Evolutionary conservation across 2,888 invertebrate genomes (phyloP).

Genomic region (Anthrax anthrax): DNA sequence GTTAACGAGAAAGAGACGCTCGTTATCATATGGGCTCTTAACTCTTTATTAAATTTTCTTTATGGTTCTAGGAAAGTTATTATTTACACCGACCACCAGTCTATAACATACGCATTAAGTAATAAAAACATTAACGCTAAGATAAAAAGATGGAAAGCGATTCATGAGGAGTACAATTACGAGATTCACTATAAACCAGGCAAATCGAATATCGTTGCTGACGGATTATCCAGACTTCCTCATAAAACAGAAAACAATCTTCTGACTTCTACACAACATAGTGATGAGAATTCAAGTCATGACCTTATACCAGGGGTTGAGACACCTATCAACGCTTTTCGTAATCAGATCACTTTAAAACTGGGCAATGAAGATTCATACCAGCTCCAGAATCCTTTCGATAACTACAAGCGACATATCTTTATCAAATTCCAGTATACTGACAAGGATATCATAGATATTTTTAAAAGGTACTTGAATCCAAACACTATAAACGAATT

Average conservation of each 20-base stretch:
- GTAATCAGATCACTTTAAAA: neutral
- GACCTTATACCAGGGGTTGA: neutral
- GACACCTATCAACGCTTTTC: neutral
- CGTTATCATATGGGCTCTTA: constrained; percentile 1
- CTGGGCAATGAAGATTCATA: neutral
- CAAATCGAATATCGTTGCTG: constrained; percentile 4
- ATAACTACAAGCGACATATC: too few species aligned
- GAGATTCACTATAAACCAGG: constrained; percentile 4
- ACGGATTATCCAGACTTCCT: constrained; percentile 5
- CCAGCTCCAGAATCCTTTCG: too few species aligned
- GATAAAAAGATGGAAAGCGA: constrained; percentile 5
- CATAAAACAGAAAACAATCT: neutral
- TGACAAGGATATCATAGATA: too few species aligned
- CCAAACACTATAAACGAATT: too few species aligned
- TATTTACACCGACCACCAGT: constrained; percentile 1
- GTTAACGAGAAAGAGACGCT: constrained; percentile 1
- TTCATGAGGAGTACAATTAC: constrained; percentile 3
- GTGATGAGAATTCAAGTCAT: neutral
- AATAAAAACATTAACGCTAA: constrained; percentile 3
- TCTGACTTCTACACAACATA: neutral
- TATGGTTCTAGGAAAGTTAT: constrained; percentile 1
- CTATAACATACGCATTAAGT: constrained; percentile 1
- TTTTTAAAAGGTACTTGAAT: too few species aligned
- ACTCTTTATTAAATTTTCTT: constrained; percentile 1
- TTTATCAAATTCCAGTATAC: neutral